Conservation (phyloP, 2,113 vertebrate species). For the Pteronura brasiliensis region DNA sequence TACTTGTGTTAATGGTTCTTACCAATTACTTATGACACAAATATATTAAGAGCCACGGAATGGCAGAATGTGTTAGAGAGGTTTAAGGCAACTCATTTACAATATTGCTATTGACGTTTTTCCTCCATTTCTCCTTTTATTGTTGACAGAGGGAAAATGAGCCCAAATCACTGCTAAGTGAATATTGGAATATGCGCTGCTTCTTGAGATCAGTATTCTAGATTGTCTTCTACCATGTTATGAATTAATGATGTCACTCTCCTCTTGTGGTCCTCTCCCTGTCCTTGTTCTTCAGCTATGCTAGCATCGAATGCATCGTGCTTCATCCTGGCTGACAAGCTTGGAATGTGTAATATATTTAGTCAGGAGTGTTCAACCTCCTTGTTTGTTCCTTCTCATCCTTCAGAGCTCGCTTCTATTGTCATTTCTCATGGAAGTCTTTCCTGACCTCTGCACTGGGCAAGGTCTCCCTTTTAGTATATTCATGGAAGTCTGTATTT, state of each 20-base stretch:
- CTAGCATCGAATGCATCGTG: neutral
- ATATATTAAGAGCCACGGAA: neutral
- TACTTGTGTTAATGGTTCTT: neutral
- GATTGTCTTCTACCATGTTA: neutral
- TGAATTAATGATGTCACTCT: neutral
- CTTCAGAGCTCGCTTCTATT: neutral
- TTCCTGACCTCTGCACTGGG: neutral
- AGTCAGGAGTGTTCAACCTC: neutral
- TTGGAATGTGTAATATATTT: neutral
- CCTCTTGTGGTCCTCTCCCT: neutral
- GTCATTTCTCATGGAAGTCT: neutral
- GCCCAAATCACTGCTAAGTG: neutral
- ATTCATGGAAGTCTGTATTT: neutral
- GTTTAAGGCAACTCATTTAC: neutral
- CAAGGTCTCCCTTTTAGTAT: neutral
- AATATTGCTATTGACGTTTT: neutral
- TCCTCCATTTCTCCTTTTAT: neutral
- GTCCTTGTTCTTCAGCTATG: neutral
- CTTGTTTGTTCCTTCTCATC: neutral
- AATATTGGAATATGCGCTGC: neutral
- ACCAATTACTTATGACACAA: neutral
- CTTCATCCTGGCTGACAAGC: neutral
- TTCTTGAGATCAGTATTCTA: neutral
- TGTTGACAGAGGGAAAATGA: neutral
- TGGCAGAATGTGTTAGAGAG: neutral